Evolutionary conservation across 2,113 vertebrate genomes (phyloP), one percentile per base, ranked within the genome.

Genomic region (Megaptera novaeangliae): DNA sequence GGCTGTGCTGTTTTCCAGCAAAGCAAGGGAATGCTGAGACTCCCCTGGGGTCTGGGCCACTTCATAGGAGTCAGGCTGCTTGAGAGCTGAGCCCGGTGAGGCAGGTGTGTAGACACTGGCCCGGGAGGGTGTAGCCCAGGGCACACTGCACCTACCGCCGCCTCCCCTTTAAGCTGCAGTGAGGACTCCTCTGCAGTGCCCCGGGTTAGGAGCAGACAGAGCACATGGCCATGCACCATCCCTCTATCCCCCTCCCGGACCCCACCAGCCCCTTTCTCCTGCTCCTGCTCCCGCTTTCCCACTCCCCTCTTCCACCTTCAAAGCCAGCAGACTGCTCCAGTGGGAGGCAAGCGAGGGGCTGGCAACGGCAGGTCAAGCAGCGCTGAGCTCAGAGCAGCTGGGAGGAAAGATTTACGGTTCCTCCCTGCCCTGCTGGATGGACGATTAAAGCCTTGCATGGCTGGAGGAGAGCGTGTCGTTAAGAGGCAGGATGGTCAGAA

Each of bases 341-440:
- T 1, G 3, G 75, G 29, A 36, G 21, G 55, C 68, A 29, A 39
- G 44, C 0, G 17, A 80, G 71, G 74, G 90, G 29, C 69, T 63
- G 68, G 64, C 39, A 29, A 5, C 17, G 29, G 87, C 94, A 96
- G 88, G 97, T 89, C 92, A 72, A 49, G 96, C 91, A 29, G 84
- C 9, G 20, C 72, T 52, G 80, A 86, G 71, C 90, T 68, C 41
- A 5, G 66, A 78, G 52, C 69, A 18, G 82, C 34, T 1, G 0
- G 17, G 34, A 84, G 78, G 92, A n/a, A 85, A 89, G 97, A 96
- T 96, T 96, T 96, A 97, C 11, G 0, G 86, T 29, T 34, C 89
- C 59, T 93, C 57, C 77, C 84, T 55, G 92, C 66, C 95, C 96
- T 4, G 84, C 93, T 31, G 93, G 93, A 69, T 93, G 97, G 95